These are phyloP conservation scores for Globia sparganii DNA, from an alignment of 2,888 invertebrate genomes.

Conservation along the genomic window DNA sequence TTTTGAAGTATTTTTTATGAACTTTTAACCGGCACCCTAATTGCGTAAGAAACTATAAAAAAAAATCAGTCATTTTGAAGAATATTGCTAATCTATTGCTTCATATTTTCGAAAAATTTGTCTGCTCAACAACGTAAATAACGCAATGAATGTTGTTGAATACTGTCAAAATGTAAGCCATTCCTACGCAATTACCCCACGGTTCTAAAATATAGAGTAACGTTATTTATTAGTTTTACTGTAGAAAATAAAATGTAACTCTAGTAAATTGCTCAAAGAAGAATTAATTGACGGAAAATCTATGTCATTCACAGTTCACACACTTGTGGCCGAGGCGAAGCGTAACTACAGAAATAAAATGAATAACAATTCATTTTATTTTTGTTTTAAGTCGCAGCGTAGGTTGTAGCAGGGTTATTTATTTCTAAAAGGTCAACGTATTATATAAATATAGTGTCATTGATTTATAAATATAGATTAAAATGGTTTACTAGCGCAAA, in stretches of 20 bases:
- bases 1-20: not conserved
- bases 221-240: not conserved
- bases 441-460: conserved; percentile 29
- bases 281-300: conserved; percentile 25
- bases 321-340: conserved; percentile 26
- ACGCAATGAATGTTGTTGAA: not conserved
- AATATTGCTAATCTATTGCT: not conserved
- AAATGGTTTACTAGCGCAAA: conserved; percentile 18
- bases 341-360: conserved; percentile 35
- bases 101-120: not conserved
- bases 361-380: conserved; percentile 39
- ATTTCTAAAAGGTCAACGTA: conserved; percentile 53
- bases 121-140: not conserved
- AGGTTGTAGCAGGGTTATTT: conserved; percentile 31
- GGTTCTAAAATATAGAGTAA: conserved; percentile 8
- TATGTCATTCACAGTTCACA: conserved; percentile 37
- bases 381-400: conserved; percentile 28
- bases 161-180: not conserved
- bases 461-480: conserved; percentile 25
- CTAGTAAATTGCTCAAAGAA: conserved; percentile 22
- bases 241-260: not conserved
- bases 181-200: not conserved
- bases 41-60: not conserved
- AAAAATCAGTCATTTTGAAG: too few relatives aligned
- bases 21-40: not conserved